Evolutionary conservation across 2,113 vertebrate genomes (phyloP), one percentile per base, ranked within the genome.

Genomic region (Erpornis zantholeuca): DNA sequence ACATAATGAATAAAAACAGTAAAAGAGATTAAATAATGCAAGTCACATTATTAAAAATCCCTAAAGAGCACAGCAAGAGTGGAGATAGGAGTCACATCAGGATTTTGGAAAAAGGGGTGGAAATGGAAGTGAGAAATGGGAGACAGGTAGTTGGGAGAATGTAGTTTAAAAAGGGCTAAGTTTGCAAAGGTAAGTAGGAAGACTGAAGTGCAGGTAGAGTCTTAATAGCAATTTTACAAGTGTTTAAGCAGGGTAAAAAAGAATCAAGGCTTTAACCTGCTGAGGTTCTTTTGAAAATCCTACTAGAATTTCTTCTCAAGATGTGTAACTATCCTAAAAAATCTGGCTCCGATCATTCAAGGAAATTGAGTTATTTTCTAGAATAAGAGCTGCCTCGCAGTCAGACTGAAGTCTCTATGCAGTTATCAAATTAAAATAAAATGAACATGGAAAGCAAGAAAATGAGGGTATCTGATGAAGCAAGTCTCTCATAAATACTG

Each of bases 391-490:
- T 95, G 68, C 68, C 52, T 82, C 19, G 6, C 45, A 94, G 54
- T 82, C 82, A 82, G 47, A 57, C 52, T 81, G 47, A 88, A 92
- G 64, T 71, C 19, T 83, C 29, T 38, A 24, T 64, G 44, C 44
- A 66, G 82, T 86, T 82, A 82, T 56, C 79, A 83, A 92, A 96
- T 88, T 91, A 90, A 93, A 96, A 94, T 53, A 77, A 92, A 93
- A 86, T 0, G 6, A 90, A 52, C 13, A 79, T 64, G 31, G 25
- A 93, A 90, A 96, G 68, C 82, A 95, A 88, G 63, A 94, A 77
- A 92, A 77, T 10, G 33, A 80, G 68, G 61, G 76, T 44, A 56
- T 93, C 92, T 93, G 90, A 94, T 80, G 60, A 87, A 93, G 71
- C 79, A 96, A 35, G 20, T 49, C 45, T 82, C 36, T 73, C 85